phyloP scores from a whole-genome alignment of 2,113 vertebrate genomes.

The Bubo blakistoni region DNA sequence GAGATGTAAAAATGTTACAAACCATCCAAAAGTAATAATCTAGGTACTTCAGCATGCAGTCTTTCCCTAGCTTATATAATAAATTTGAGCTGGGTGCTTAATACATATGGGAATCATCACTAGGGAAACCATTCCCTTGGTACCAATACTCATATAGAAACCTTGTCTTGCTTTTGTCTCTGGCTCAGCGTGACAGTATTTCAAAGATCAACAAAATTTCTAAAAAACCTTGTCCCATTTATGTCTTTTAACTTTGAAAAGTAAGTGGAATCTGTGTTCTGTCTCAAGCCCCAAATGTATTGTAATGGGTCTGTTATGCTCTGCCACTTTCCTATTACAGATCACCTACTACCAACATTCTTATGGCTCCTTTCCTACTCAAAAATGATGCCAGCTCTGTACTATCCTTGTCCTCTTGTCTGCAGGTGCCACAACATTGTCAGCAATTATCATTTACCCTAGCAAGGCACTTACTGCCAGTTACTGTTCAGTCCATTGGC shows the following conservation, averaged over 20 bases:
- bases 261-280: neutral
- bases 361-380: neutral
- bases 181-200: neutral
- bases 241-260: neutral
- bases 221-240: neutral
- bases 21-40: neutral
- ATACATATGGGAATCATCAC: neutral
- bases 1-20: conserved; percentile 7
- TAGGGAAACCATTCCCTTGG: conserved; percentile 7
- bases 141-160: neutral
- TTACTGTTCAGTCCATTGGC: conserved; percentile 14
- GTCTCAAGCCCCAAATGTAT: neutral
- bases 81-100: conserved; percentile 5
- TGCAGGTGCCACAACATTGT: neutral
- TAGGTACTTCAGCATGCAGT: neutral
- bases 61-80: neutral
- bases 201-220: neutral
- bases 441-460: conserved; percentile 28
- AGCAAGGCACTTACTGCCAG: conserved; percentile 33
- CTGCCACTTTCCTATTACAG: neutral
- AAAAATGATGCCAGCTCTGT: neutral
- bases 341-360: neutral
- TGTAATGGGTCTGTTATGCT: neutral
- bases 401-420: neutral
- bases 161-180: neutral